Conservation (phyloP, 2,113 vertebrate species). For the Dicaeum eximium region DNA sequence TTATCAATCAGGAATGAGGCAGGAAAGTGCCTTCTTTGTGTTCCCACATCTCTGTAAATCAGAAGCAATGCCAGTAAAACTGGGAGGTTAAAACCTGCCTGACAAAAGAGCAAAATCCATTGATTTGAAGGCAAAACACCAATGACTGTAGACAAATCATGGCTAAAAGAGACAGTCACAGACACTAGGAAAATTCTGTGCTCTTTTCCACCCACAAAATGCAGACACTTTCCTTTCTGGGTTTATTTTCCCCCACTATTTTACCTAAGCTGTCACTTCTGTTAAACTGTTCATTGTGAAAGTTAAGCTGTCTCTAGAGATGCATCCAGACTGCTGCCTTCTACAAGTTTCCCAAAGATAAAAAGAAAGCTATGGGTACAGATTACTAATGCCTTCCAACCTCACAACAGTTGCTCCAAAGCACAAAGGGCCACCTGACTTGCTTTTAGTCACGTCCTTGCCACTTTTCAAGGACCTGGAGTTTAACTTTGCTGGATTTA, state of each 20-base stretch:
- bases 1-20: background rate
- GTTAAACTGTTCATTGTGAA: slow-evolving; percentile 51
- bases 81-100: background rate
- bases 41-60: background rate
- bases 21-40: background rate
- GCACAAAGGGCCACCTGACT: slow-evolving; percentile 27
- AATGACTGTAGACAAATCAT: background rate
- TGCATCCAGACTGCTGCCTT: slow-evolving; percentile 47
- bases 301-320: slow-evolving; percentile 66
- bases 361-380: slow-evolving; percentile 35
- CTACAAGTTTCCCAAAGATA: slow-evolving; percentile 50
- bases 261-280: slow-evolving; percentile 43
- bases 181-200: slow-evolving; percentile 1
- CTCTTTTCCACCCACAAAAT: slow-evolving; percentile 8
- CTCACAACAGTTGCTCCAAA: slow-evolving; percentile 34
- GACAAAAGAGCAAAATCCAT: background rate
- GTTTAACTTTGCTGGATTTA: background rate
- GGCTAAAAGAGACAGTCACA: background rate
- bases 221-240: slow-evolving; percentile 36
- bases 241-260: slow-evolving; percentile 46
- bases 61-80: background rate
- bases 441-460: slow-evolving; percentile 25
- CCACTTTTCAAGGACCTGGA: slow-evolving; percentile 26
- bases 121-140: slow-evolving; percentile 12
- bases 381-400: slow-evolving; percentile 51